Percentiles rank a stretch among this genome's conserved stretches.
Conservation (phyloP, 1,140 invertebrate species). For the Manduca sexta region DNA sequence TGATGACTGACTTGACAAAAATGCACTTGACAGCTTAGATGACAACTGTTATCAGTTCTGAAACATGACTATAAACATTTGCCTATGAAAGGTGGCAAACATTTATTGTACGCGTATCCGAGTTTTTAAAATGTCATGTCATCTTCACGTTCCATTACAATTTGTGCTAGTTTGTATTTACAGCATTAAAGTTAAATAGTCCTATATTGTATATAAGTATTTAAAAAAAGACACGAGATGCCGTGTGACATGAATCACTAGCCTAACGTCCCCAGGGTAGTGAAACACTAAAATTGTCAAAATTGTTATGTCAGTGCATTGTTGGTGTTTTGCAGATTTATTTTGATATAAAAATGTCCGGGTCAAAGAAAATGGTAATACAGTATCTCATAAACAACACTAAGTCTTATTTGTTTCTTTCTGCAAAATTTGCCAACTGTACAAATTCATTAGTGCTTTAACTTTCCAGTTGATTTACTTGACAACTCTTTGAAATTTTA, state of each 20-base stretch:
- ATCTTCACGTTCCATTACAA: neutral
- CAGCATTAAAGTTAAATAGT: neutral
- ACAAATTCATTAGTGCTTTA: neutral
- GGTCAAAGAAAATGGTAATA: constrained; percentile 64
- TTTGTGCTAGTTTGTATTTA: neutral
- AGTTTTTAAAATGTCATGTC: constrained; percentile 1
- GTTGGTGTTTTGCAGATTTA: constrained; percentile 45
- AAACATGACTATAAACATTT: no score
- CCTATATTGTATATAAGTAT: neutral
- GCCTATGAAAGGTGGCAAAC: no score
- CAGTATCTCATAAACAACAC: neutral
- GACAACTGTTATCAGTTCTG: no score
- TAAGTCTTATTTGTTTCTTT: neutral
- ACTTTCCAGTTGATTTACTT: constrained; percentile 9
- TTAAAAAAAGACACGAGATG: neutral
- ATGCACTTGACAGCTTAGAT: no score
- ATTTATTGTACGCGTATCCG: constrained; percentile 2
- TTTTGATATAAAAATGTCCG: constrained; percentile 53
- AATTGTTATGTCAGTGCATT: constrained; percentile 50
- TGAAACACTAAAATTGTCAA: constrained; percentile 14
- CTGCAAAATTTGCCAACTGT: neutral
- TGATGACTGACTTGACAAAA: no score
- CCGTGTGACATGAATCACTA: no score
- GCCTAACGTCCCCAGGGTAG: neutral
- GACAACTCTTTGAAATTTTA: constrained; percentile 34